Conservation (phyloP, 2,113 vertebrate genomes). For the Gymnarchus niloticus region DNA sequence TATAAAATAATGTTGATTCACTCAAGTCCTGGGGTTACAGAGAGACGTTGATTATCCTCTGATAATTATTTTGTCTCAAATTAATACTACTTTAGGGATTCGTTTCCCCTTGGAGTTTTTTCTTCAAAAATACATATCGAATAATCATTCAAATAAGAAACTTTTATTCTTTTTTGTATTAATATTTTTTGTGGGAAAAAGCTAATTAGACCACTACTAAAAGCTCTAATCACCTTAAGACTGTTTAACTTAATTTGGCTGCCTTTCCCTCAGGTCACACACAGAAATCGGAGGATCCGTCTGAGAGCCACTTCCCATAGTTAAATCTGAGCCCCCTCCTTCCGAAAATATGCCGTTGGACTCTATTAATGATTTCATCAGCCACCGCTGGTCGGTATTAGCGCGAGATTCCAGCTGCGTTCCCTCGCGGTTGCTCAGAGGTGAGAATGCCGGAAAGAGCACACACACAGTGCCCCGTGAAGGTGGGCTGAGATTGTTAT, state of each 20-base stretch:
- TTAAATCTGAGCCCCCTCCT: not conserved
- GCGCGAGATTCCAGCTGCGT: constrained; percentile 51
- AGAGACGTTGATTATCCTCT: constrained; percentile 37
- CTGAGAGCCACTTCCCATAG: constrained; percentile 30
- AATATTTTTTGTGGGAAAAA: constrained; percentile 33
- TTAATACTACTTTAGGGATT: constrained; percentile 38
- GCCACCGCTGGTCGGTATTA: constrained; percentile 54
- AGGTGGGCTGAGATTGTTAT: too few relatives aligned
- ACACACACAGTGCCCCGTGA: too few relatives aligned
- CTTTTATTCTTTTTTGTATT: constrained; percentile 28
- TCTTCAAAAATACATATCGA: constrained; percentile 35
- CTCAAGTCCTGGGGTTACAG: constrained; percentile 27
- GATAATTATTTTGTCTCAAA: constrained; percentile 48
- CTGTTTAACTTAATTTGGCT: constrained; percentile 48
- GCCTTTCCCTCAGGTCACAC: constrained; percentile 37
- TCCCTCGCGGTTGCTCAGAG: constrained; percentile 51
- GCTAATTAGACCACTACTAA: constrained; percentile 44
- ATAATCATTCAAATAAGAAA: constrained; percentile 35
- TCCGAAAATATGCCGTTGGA: constrained; percentile 46
- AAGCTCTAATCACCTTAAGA: constrained; percentile 47
- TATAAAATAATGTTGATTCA: constrained; percentile 23
- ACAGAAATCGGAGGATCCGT: constrained; percentile 43
- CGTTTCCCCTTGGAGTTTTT: constrained; percentile 24
- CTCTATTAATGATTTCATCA: constrained; percentile 51
- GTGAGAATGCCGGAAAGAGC: too few relatives aligned